Base-by-base conservation (phyloP, 2,888 invertebrate genomes). In the Acanthosepion esculentum region DNA sequence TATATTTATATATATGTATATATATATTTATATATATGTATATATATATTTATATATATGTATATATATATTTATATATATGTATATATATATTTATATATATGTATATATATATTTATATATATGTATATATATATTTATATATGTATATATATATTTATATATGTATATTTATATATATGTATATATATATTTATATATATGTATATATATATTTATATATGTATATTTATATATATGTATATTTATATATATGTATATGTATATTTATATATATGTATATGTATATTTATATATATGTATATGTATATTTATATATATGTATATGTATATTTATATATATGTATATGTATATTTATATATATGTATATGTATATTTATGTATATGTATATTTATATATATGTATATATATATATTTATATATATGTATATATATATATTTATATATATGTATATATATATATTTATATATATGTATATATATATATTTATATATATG, bases 341-440 rank as follows among this genome's bases (percentile, higher is more conserved):
- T n/a, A 41, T n/a, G 20, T n/a, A 41, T 91, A 91, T 91, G n/a
- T 91, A n/a, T 91, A n/a, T 91, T 4, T 91, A n/a, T 91, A 20
- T 91, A n/a, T 91, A n/a, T 20, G 23, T 91, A n/a, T 91, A 20
- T 91, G 33, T 91, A 18, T 91, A 18, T 20, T 23, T 91, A 18
- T 91, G 20, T 91, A 20, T 91, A 91, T 53, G 23, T 93, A 55
- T 93, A 93, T 93, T 20, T 48, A 48, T 55, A 48, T 48, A 23
- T 93, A 48, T 93, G 29, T 93, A 48, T 93, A 15, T 93, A 48
- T 93, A 48, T 93, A 48, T 93, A 48, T 93, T 8, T 93, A 93
- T 93, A 48, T 93, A 48, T 48, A 93, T 93, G n/a, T 93, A 48
- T 93, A 20, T 93, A 48, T 93, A 29, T 93, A 93, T 93, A 93